phyloP scores from a whole-genome alignment of 2,888 invertebrate species.

The Leucophenga maculata region DNA sequence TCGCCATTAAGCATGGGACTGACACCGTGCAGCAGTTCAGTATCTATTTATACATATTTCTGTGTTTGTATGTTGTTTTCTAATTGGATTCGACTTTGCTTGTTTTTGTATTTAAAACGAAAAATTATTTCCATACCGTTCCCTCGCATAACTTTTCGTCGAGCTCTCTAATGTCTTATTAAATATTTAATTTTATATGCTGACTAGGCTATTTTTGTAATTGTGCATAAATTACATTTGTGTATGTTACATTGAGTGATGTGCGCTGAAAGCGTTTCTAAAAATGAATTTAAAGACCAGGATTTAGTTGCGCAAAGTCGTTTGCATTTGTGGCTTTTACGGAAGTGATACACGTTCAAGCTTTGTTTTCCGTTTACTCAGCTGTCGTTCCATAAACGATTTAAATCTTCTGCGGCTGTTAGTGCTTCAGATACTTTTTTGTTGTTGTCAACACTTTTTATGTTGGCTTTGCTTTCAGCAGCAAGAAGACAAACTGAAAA shows the following conservation, averaged over 20 bases:
- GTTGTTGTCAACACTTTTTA: neutral
- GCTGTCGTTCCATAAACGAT: too few relatives aligned
- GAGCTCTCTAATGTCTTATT: conserved; percentile 59
- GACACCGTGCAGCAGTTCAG: too few relatives aligned
- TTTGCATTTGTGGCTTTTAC: neutral
- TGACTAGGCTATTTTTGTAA: conserved; percentile 52
- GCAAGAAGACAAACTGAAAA: neutral
- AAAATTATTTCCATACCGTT: neutral
- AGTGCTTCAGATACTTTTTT: neutral
- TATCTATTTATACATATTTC: neutral
- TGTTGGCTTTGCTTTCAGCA: neutral
- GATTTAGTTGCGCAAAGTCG: neutral
- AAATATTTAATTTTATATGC: conserved; percentile 48
- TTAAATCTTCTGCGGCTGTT: neutral
- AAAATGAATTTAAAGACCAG: neutral
- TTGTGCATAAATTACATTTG: conserved; percentile 53
- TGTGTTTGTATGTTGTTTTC: conserved; percentile 17
- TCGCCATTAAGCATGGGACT: neutral
- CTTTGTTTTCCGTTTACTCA: neutral
- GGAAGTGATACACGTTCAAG: neutral
- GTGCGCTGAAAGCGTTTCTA: conserved; percentile 23
- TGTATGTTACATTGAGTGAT: conserved; percentile 47
- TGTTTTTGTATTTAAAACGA: conserved; percentile 17
- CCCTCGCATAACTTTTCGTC: neutral
- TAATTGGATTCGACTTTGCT: conserved; percentile 59